These are phyloP conservation scores for Anoncus sp. DNA, from an alignment of 2,888 invertebrate species.

Conservation along the genomic window DNA sequence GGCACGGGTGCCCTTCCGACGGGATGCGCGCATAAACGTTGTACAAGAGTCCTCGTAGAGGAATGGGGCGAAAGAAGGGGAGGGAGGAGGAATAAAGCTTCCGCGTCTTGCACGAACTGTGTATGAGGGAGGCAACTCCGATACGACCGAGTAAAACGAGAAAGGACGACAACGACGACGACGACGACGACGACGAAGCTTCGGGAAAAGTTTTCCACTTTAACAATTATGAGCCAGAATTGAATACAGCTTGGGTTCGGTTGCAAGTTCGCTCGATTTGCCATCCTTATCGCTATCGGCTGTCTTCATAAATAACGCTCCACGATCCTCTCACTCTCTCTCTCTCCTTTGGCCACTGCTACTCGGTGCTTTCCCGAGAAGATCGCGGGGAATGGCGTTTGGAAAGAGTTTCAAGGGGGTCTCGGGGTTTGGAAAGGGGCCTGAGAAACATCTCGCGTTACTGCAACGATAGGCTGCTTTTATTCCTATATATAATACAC, in stretches of 20 bases:
- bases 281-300: conserved; percentile 77
- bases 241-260: conserved; percentile 78
- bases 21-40: conserved; percentile 54
- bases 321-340: conserved; percentile 66
- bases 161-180: conserved; percentile 62
- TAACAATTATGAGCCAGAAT: conserved; percentile 80
- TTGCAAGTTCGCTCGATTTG: conserved; percentile 78
- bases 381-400: conserved; percentile 14
- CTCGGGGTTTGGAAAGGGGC: conserved; percentile 25
- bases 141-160: conserved; percentile 53
- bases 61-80: conserved; percentile 27
- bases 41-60: conserved; percentile 37
- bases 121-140: conserved; percentile 25
- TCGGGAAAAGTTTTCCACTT: conserved; percentile 78
- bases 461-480: conserved; percentile 48
- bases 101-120: conserved; percentile 25
- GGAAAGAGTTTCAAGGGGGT: conserved; percentile 22
- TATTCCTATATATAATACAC: conserved; percentile 39
- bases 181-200: conserved; percentile 69
- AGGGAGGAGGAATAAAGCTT: conserved; percentile 30
- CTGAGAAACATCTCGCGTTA: conserved; percentile 45
- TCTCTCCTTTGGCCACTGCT: conserved; percentile 49
- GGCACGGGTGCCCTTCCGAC: conserved; percentile 43
- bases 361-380: conserved; percentile 41
- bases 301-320: conserved; percentile 76